A percentile compares a stretch with the other conserved stretches of the same genome.
These are phyloP conservation scores for Diadema setosum DNA, from an alignment of 35 echinoderm and acorn worm genomes.

Conservation along the genomic window DNA sequence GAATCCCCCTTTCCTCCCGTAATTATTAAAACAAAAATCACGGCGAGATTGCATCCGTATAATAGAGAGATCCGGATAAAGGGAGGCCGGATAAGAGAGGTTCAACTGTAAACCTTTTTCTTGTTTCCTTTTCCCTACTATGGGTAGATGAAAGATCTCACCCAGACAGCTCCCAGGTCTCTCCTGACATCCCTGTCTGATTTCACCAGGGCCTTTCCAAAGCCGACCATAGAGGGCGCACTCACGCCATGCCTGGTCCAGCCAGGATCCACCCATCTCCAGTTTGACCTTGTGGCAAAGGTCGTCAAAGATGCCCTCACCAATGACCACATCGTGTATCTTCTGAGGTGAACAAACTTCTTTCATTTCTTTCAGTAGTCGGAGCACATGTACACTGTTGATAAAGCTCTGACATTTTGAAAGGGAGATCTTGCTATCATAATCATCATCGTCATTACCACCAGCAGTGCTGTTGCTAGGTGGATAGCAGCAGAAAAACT, in stretches of 20 bases:
- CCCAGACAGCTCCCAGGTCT: slow-evolving; percentile 4
- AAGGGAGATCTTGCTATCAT: too few relatives aligned
- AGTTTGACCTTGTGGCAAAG: slow-evolving; percentile 39
- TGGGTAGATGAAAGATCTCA: slow-evolving; percentile 4
- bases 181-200: background rate
- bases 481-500: too few relatives aligned
- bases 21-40: too few relatives aligned
- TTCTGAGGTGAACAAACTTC: slow-evolving; percentile 12
- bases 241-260: background rate
- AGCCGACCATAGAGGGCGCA: slow-evolving; percentile 30
- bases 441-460: too few relatives aligned
- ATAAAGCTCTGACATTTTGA: background rate
- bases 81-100: too few relatives aligned
- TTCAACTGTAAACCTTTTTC: too few relatives aligned
- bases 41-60: too few relatives aligned
- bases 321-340: slow-evolving; percentile 9
- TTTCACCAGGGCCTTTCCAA: slow-evolving; percentile 16
- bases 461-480: too few relatives aligned
- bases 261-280: background rate
- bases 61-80: too few relatives aligned
- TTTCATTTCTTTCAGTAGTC: background rate
- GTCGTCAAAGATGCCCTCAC: slow-evolving; percentile 30
- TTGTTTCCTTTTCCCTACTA: background rate
- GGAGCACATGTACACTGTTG: background rate
- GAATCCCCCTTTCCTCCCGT: too few relatives aligned